Evolutionary conservation across 1,140 invertebrate genomes (phyloP).

Genomic region (Drosophila lacteicornis): DNA sequence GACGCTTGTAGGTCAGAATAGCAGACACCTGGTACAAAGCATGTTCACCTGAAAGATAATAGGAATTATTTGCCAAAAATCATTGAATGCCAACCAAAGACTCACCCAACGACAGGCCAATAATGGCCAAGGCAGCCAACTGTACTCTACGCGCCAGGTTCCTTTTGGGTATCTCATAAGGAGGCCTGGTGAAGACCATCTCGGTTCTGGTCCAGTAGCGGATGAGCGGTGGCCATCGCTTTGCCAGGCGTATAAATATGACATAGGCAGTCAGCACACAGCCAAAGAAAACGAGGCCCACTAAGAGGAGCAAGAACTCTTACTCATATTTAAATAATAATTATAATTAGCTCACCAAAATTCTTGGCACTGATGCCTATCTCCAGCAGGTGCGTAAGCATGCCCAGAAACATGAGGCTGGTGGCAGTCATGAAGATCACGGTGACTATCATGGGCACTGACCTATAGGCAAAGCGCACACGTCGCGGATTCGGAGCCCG

Average conservation of each 20-base stretch:
- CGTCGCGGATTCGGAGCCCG: slow-evolving; percentile 55
- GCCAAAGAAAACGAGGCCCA: slow-evolving; percentile 70
- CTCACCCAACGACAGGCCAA: slow-evolving; percentile 58
- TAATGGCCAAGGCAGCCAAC: slow-evolving; percentile 61
- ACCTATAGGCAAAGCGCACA: slow-evolving; percentile 59
- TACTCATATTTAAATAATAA: not conserved
- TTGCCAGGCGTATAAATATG: slow-evolving; percentile 62
- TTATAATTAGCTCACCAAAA: slow-evolving; percentile 49
- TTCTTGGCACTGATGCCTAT: slow-evolving; percentile 78
- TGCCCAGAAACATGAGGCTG: slow-evolving; percentile 42
- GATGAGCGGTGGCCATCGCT: slow-evolving; percentile 69
- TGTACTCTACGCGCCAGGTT: slow-evolving; percentile 59
- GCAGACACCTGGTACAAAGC: slow-evolving; percentile 55
- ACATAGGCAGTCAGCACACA: slow-evolving; percentile 54
- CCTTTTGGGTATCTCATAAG: slow-evolving; percentile 58
- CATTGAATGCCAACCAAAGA: not conserved
- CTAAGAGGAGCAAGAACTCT: slow-evolving; percentile 17
- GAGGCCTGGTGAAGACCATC: slow-evolving; percentile 60
- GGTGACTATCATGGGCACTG: slow-evolving; percentile 54
- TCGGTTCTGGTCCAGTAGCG: slow-evolving; percentile 69
- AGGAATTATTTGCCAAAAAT: too few species aligned
- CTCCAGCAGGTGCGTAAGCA: slow-evolving; percentile 52
- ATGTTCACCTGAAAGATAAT: slow-evolving; percentile 61
- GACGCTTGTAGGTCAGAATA: slow-evolving; percentile 43
- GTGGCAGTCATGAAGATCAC: slow-evolving; percentile 58